Evolutionary conservation across 2,797 vertebrate species (phyloP).

Genomic region (Momotus momota): DNA sequence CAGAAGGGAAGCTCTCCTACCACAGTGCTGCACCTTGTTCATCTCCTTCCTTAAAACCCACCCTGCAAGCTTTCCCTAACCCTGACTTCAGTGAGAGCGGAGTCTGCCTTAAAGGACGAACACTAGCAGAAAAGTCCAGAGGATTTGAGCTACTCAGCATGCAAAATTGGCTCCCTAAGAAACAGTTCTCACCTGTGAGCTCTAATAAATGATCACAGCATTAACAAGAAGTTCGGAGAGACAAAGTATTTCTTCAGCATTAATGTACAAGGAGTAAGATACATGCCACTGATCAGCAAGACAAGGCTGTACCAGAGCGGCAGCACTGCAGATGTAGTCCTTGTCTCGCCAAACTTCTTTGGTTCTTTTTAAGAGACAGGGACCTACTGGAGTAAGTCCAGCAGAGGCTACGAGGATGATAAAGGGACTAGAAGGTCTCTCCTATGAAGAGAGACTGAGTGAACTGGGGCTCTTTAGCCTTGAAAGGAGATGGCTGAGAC

Average conservation of each 20-base stretch:
- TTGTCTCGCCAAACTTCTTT: neutral
- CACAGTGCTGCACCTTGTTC: neutral
- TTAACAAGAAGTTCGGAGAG: neutral
- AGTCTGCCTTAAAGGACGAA: conserved; percentile 1
- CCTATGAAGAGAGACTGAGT: no score
- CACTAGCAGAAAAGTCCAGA: neutral
- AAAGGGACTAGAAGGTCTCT: no score
- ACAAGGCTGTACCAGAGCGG: neutral
- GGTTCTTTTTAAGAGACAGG: neutral
- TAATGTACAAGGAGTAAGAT: neutral
- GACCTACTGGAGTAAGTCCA: no score
- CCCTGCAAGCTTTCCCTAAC: neutral
- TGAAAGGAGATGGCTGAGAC: no score
- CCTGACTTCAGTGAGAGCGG: neutral
- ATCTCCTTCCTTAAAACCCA: neutral
- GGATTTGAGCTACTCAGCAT: neutral
- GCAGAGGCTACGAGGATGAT: no score
- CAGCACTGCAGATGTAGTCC: neutral
- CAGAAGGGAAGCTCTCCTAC: neutral
- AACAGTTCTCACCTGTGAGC: neutral
- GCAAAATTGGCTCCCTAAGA: neutral
- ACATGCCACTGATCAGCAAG: neutral
- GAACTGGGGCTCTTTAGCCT: no score
- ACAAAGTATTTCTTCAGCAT: conserved; percentile 21
- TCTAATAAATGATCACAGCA: neutral